Conservation (phyloP, 2,113 vertebrate genomes). For the Zosterops hypoxanthus region DNA sequence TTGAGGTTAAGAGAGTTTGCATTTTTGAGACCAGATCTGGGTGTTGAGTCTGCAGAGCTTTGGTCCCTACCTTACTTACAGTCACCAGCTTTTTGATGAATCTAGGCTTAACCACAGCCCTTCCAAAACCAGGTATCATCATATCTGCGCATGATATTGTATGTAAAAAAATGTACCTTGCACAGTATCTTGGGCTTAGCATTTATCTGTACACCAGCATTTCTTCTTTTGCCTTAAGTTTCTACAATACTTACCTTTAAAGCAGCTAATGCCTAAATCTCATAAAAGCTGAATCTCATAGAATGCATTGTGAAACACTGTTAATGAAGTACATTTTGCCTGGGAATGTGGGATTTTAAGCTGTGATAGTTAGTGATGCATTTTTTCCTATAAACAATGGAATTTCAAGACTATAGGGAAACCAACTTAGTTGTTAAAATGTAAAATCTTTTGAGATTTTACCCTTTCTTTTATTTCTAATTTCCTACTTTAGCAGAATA, state of each 20-base stretch:
- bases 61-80: not conserved
- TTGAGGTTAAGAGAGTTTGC: not conserved
- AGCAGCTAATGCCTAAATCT: not conserved
- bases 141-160: not conserved
- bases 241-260: not conserved
- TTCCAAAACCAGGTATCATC: not conserved
- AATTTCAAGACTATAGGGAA: not conserved
- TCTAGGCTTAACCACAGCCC: not conserved
- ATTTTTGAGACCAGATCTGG: not conserved
- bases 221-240: not conserved
- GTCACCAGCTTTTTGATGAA: not conserved
- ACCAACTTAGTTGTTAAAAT: not conserved
- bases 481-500: not conserved
- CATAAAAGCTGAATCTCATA: not conserved
- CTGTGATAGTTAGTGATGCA: not conserved
- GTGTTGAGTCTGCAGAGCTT: not conserved
- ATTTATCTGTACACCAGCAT: not conserved
- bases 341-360: not conserved
- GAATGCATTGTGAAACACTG: not conserved
- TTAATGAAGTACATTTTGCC: not conserved
- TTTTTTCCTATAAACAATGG: not conserved
- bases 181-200: not conserved
- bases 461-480: not conserved
- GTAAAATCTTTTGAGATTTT: not conserved
- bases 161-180: not conserved